Conservation (phyloP, 2,888 invertebrate genomes). For the Leucoptera coffeella region DNA sequence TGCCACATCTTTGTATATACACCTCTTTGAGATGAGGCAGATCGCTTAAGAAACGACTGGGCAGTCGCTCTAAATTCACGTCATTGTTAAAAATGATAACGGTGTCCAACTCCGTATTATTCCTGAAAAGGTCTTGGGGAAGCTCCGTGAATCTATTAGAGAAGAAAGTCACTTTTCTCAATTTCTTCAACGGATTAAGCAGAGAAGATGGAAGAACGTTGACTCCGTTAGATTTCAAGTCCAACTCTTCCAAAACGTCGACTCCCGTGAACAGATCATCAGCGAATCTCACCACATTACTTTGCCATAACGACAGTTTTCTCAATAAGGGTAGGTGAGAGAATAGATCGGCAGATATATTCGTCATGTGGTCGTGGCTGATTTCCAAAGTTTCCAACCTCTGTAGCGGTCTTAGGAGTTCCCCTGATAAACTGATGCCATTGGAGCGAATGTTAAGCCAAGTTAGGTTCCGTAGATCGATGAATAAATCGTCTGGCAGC, state of each 20-base stretch:
- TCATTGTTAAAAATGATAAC: constrained; percentile 55
- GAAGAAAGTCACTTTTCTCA: constrained; percentile 59
- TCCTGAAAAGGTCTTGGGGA: constrained; percentile 52
- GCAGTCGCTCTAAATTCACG: constrained; percentile 50
- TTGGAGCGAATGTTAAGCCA: constrained; percentile 60
- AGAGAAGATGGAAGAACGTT: constrained; percentile 54
- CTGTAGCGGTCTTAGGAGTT: constrained; percentile 49
- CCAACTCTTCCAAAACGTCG: constrained; percentile 57
- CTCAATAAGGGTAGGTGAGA: constrained; percentile 52
- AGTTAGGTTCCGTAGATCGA: constrained; percentile 52
- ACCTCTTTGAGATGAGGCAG: constrained; percentile 51
- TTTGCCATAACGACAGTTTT: constrained; percentile 63
- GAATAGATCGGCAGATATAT: constrained; percentile 57
- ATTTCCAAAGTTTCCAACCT: constrained; percentile 58
- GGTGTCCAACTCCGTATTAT: constrained; percentile 44
- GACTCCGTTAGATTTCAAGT: constrained; percentile 62
- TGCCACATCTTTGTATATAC: constrained; percentile 48
- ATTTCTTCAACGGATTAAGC: constrained; percentile 55
- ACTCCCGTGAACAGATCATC: constrained; percentile 59
- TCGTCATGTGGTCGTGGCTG: constrained; percentile 59
- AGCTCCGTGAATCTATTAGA: constrained; percentile 61
- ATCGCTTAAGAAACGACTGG: constrained; percentile 54
- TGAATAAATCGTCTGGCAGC: constrained; percentile 57
- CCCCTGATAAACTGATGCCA: constrained; percentile 48
- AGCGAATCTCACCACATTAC: constrained; percentile 58